Evolutionary conservation across 2,113 vertebrate species (phyloP).

Genomic region (Phylloscopus trochilus): DNA sequence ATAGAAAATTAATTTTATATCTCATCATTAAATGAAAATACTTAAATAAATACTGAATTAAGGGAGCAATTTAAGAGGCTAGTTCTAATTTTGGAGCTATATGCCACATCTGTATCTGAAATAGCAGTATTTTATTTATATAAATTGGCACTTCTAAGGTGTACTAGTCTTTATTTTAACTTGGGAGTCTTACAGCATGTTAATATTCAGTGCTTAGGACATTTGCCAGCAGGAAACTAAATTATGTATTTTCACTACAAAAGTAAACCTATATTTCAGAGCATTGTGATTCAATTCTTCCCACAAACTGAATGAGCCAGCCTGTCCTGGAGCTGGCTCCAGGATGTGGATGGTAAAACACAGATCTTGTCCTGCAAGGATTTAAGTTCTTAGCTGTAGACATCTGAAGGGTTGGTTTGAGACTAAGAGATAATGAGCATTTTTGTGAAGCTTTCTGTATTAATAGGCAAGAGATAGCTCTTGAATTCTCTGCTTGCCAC

Average conservation of each 20-base stretch:
- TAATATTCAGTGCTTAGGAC: not conserved
- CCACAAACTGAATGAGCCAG: not conserved
- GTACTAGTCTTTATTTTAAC: not conserved
- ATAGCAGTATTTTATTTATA: not conserved
- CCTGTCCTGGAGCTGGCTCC: not conserved
- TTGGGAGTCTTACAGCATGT: not conserved
- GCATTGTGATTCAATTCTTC: not conserved
- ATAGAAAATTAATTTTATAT: not conserved
- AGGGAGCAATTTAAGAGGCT: not conserved
- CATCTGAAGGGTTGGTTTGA: not conserved
- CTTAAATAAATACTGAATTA: not conserved
- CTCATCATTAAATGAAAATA: not conserved
- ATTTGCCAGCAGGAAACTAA: not conserved
- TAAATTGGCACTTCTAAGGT: not conserved
- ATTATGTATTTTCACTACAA: not conserved
- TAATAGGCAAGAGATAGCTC: not conserved
- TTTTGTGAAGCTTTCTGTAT: not conserved
- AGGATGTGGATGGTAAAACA: not conserved
- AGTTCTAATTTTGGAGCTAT: not conserved
- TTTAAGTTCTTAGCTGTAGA: not conserved
- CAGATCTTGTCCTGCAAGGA: not conserved
- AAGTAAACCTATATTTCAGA: not conserved
- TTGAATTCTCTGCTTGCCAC: not conserved
- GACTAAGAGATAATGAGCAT: not conserved
- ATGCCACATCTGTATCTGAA: not conserved